These are phyloP conservation scores for Nymphalis c-album DNA, from an alignment of 2,888 invertebrate genomes.

Conservation along the genomic window DNA sequence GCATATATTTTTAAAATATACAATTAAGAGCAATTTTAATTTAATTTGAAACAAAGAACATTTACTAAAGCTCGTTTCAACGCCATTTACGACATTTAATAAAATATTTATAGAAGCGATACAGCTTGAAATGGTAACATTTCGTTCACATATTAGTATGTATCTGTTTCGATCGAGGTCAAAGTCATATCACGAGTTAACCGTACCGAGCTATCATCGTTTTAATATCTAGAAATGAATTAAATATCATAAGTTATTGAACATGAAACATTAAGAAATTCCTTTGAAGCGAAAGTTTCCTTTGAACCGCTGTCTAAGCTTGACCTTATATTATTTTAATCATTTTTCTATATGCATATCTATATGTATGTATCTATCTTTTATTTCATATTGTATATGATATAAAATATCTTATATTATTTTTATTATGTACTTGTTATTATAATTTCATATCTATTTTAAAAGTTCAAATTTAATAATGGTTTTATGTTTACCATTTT, in stretches of 20 bases:
- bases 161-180: constrained; percentile 13
- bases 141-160: constrained; percentile 15
- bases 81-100: constrained; percentile 1
- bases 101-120: constrained; percentile 5
- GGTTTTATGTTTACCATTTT: too few relatives aligned
- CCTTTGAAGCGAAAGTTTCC: constrained; percentile 3
- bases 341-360: too few relatives aligned
- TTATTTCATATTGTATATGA: too few relatives aligned
- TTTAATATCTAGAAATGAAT: constrained; percentile 23
- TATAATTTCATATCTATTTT: too few relatives aligned
- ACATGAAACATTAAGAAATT: constrained; percentile 6
- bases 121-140: not conserved
- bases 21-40: not conserved
- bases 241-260: constrained; percentile 24
- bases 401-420: too few relatives aligned
- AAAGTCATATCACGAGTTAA: constrained; percentile 14
- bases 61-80: not conserved
- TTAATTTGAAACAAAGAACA: not conserved
- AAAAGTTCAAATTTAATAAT: too few relatives aligned
- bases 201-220: constrained; percentile 22
- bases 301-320: not conserved
- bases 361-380: too few relatives aligned
- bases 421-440: too few relatives aligned
- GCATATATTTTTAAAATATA: too few relatives aligned
- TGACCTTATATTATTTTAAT: not conserved